Evolutionary conservation across 2,797 vertebrate species (phyloP).

Genomic region (Takifugu rubripes): DNA sequence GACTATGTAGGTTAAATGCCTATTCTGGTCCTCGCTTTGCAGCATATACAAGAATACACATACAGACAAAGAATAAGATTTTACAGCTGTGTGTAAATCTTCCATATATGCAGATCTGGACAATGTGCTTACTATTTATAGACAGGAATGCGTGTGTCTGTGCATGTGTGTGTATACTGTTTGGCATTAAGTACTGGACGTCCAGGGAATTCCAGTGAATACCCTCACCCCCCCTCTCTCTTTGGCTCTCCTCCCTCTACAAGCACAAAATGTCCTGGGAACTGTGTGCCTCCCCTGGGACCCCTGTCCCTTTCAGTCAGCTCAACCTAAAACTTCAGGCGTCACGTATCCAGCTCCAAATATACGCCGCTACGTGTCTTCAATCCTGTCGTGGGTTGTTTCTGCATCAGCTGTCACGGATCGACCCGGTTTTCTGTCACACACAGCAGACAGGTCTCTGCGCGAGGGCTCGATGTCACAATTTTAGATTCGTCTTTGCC

Average conservation of each 20-base stretch:
- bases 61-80: slow-evolving; percentile 17
- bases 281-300: slow-evolving; percentile 46
- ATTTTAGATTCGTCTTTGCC: slow-evolving; percentile 8
- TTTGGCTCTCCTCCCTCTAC: slow-evolving; percentile 11
- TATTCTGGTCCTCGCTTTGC: no score
- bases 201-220: slow-evolving; percentile 54
- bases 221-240: slow-evolving; percentile 3
- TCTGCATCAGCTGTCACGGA: slow-evolving; percentile 5
- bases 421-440: neutral
- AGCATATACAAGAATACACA: slow-evolving; percentile 19
- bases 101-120: slow-evolving; percentile 56
- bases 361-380: neutral
- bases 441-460: no score
- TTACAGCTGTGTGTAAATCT: slow-evolving; percentile 49
- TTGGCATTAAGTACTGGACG: slow-evolving; percentile 35
- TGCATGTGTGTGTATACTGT: slow-evolving; percentile 13
- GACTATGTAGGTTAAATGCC: no score
- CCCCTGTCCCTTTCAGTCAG: slow-evolving; percentile 9
- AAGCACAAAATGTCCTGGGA: slow-evolving; percentile 66
- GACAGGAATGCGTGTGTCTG: slow-evolving; percentile 36
- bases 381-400: slow-evolving; percentile 6
- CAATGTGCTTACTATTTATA: slow-evolving; percentile 61
- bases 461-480: neutral
- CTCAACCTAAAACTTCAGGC: no score
- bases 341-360: neutral